Evolutionary conservation across 37 sponge, comb jelly and placozoan genomes (phyloP).

Genomic region (Chondrilla cf. caribensis): DNA sequence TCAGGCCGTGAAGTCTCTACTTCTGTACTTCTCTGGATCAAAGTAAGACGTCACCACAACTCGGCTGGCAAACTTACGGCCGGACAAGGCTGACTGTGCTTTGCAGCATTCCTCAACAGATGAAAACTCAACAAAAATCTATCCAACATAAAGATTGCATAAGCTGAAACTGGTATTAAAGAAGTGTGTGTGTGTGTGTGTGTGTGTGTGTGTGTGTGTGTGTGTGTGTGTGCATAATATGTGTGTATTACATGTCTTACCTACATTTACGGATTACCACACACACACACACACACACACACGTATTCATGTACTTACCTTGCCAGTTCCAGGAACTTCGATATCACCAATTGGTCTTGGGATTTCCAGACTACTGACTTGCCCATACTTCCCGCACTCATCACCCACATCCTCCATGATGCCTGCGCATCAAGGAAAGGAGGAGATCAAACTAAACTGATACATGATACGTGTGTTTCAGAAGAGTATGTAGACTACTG

Average conservation of each 20-base stretch:
- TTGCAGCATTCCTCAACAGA: slow-evolving; percentile 53
- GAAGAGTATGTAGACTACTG: too few species aligned
- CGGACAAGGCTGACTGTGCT: slow-evolving; percentile 85
- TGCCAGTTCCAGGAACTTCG: slow-evolving; percentile 90
- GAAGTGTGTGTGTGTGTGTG: background rate
- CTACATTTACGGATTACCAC: too few species aligned
- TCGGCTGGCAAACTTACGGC: slow-evolving; percentile 95
- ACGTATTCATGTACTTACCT: slow-evolving; percentile 48
- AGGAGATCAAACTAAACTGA: background rate
- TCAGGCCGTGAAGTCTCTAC: slow-evolving; percentile 67
- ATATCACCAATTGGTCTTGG: slow-evolving; percentile 87
- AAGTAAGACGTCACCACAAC: slow-evolving; percentile 98
- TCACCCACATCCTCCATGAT: slow-evolving; percentile 97
- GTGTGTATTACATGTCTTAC: too few species aligned
- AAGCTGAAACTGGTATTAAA: background rate
- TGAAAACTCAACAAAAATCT: slow-evolving; percentile 94
- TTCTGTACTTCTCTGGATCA: slow-evolving; percentile 65
- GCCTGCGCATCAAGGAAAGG: slow-evolving; percentile 36
- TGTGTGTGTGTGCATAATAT: background rate
- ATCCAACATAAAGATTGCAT: background rate
- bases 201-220: slow-evolving; percentile 11
- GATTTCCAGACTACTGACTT: slow-evolving; percentile 77
- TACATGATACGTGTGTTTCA: background rate
- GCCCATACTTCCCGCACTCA: slow-evolving; percentile 89
- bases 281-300: background rate